Evolutionary conservation across 2,113 vertebrate genomes (phyloP), one percentile per base, ranked within the genome.

Genomic region (Pachypanchax playfairii): DNA sequence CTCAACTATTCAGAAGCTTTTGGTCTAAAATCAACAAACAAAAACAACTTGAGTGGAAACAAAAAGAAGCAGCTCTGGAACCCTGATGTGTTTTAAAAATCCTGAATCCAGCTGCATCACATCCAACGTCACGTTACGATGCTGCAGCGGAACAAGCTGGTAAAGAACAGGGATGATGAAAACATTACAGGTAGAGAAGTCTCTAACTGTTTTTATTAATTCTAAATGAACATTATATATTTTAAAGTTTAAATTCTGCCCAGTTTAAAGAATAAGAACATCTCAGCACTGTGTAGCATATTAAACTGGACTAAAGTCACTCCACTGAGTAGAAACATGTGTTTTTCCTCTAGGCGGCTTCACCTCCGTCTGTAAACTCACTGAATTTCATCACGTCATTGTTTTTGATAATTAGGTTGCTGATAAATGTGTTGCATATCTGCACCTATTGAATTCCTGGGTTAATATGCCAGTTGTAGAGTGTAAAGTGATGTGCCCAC

Each of bases 351-450:
- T 4, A 50, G 42, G 33, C 39, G 20, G 29, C 68, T 55, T 56
- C 65, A 66, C 65, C 78, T 83, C 74, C 53, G 67, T 41, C 65
- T 5, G 18, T n/a, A 31, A 49, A 47, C 33, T 59, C 50, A n/a
- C 21, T 61, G 62, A 52, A 15, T 38, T 57, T 50, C 60, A 29
- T 21, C 20, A 61, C 63, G 64, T 29, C 62, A 61, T 82, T 86
- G 65, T 29, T 51, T 69, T 62, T 70, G 54, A 64, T 80, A 84
- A 80, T 86, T 73, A 79, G 54, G 55, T 49, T 35, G 47, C 59
- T 85, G 77, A 85, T 75, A 43, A 62, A 80, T 81, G 77, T 44
- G 62, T 79, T 67, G 39, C 72, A 72, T 83, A 56, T 73, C 68
- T 79, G 50, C 56, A 50, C 65, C 41, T 64, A 77, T 75, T 51